Conservation (phyloP, 2,797 vertebrate species). For the Enteromius thamalakanensis region DNA sequence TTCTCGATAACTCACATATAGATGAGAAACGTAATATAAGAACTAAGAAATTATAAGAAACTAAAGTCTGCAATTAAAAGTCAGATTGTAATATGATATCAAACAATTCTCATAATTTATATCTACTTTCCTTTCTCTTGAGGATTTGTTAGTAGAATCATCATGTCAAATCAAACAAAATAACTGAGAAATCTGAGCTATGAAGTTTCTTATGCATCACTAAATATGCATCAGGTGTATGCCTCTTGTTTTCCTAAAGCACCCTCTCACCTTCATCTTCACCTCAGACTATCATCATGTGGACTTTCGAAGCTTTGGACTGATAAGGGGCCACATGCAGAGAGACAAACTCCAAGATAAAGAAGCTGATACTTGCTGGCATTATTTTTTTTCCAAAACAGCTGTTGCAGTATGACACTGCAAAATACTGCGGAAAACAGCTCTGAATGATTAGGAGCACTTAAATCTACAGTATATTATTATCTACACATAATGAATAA, state of each 20-base stretch:
- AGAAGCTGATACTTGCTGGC: not conserved
- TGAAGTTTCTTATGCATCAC: not conserved
- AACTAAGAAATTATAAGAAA: no score
- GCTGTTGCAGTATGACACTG: not conserved
- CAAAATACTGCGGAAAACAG: not conserved
- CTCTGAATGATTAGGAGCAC: not conserved
- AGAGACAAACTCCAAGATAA: not conserved
- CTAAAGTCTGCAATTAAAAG: not conserved
- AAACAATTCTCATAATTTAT: not conserved
- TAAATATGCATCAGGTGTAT: not conserved
- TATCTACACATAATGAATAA: not conserved
- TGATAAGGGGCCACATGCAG: not conserved
- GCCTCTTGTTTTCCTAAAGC: not conserved
- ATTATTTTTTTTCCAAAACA: not conserved
- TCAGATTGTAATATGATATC: not conserved
- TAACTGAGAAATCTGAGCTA: not conserved
- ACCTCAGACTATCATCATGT: not conserved
- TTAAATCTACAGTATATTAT: not conserved
- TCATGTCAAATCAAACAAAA: no score
- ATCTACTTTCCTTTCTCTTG: not conserved
- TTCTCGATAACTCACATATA: not conserved
- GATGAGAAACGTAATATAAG: not conserved
- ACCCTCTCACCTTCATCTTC: not conserved
- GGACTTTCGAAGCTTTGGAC: slow-evolving; percentile 11
- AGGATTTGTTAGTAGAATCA: not conserved